Evolutionary conservation across 2,888 invertebrate species (phyloP), one percentile per base, ranked within the genome.

Genomic region (Rhingia campestris): DNA sequence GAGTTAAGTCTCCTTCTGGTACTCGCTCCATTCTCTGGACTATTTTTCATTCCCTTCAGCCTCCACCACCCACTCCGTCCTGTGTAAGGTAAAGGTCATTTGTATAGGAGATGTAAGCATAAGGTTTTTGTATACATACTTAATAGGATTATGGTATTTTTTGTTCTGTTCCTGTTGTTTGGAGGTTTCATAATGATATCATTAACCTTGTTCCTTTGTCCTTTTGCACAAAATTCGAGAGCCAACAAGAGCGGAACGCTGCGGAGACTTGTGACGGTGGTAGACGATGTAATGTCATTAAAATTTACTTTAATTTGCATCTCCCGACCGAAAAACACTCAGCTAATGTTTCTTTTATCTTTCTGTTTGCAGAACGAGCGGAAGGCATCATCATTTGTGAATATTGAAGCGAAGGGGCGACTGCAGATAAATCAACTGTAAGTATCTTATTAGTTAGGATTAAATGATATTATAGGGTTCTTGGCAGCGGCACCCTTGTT

Each of bases 401-500:
- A 69, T 69, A 69, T 69, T 45, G 47, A 63, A 49, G 51, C 41
- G 41, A 22, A 51, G 43, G 51, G 33, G 22, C 22, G 22, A 2
- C 56, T 43, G 47, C 14, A 75, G 64, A 81, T 69, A 75, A 64
- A 81, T 81, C 75, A 81, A 58, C 51, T 22, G 81, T 81, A 81
- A 81, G 81, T 64, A 69, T 75, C 75, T 81, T 81, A 81, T 69
- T 69, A 81, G 67, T 81, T 70, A 58, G 63, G 75, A 81, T 75
- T 81, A 75, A 69, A 75, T 54, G 51, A 56, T 67, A 70, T 75
- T 64, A 69, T 56, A 66, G 53, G 66, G 79, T 39, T 58, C 30
- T 64, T 49, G 64, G 49, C n/a, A 53, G 53, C 35, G 49, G 49
- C 49, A 43, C 14, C 64, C 45, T 37, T 73, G 58, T 64, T 58